Conservation (phyloP, 1,140 invertebrate genomes). For the Metopolophium dirhodum region DNA sequence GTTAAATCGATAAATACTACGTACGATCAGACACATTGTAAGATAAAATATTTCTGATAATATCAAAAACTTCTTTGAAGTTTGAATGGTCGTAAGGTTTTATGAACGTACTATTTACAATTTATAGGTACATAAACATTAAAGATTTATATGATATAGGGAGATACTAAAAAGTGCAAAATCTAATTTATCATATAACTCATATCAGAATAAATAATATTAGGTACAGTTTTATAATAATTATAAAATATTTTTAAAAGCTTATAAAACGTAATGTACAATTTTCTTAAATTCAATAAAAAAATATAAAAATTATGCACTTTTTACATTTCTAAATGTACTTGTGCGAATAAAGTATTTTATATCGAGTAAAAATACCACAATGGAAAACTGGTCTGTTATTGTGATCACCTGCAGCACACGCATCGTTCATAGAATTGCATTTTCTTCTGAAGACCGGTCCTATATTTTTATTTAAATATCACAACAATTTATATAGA, state of each 20-base stretch:
- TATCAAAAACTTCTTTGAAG: background rate
- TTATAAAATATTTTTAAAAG: background rate
- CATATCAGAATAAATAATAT: background rate
- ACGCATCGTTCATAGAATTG: background rate
- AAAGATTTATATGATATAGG: too few relatives aligned
- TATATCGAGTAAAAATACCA: background rate
- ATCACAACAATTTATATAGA: slow-evolving; percentile 7
- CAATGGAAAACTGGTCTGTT: slow-evolving; percentile 25
- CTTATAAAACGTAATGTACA: background rate
- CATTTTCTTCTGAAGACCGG: slow-evolving; percentile 42
- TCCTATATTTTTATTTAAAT: slow-evolving; percentile 49
- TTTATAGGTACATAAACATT: too few relatives aligned
- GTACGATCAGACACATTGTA: background rate
- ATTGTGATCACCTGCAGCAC: background rate
- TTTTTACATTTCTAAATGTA: background rate
- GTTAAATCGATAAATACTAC: background rate
- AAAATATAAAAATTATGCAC: background rate
- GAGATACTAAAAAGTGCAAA: background rate
- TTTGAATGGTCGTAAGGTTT: background rate
- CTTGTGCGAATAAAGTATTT: background rate
- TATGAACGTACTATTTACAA: too few relatives aligned
- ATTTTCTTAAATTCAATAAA: background rate
- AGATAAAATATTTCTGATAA: background rate
- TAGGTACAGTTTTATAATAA: background rate
- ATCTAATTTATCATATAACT: background rate